phyloP scores from a whole-genome alignment of 1,140 invertebrate genomes.

The Luehdorfia chinensis region DNA sequence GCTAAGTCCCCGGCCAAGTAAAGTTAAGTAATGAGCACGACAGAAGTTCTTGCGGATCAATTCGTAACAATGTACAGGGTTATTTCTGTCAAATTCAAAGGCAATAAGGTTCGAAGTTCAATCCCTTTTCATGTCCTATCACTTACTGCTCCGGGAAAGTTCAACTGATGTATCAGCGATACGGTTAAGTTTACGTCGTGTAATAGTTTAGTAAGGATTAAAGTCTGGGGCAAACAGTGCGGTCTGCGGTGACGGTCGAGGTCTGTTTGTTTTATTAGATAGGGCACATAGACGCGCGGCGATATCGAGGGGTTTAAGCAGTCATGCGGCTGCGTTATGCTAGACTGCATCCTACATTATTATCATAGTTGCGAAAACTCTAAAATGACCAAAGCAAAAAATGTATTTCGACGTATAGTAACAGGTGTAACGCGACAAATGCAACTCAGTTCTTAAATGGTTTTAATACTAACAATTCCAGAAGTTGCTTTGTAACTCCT shows the following conservation, averaged over 20 bases:
- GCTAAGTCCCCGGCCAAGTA: constrained; percentile 38
- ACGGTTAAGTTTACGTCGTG: constrained; percentile 57
- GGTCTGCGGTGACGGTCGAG: constrained; percentile 7
- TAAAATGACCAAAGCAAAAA: too few relatives aligned
- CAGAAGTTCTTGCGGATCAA: too few relatives aligned
- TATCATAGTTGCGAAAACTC: too few relatives aligned
- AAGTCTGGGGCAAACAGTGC: constrained; percentile 15
- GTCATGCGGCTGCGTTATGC: too few relatives aligned
- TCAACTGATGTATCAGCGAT: constrained; percentile 53
- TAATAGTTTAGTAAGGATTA: constrained; percentile 63
- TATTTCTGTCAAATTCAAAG: constrained; percentile 25
- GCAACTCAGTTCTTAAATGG: too few relatives aligned
- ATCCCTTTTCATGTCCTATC: constrained; percentile 14
- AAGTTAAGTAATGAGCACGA: constrained; percentile 50
- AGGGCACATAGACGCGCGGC: neutral
- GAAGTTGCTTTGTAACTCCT: too few relatives aligned
- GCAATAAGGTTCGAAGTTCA: constrained; percentile 30
- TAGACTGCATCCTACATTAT: too few relatives aligned
- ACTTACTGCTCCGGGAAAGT: constrained; percentile 29
- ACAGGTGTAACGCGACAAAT: too few relatives aligned
- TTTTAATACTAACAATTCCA: too few relatives aligned
- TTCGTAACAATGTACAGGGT: too few relatives aligned
- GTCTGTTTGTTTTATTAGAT: constrained; percentile 15
- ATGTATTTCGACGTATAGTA: too few relatives aligned
- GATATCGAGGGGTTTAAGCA: neutral